Percentiles rank a stretch among this genome's conserved stretches.
These are phyloP conservation scores for Mus musculus DNA, from an alignment of 2,113 vertebrate genomes.

Conservation along the genomic window DNA sequence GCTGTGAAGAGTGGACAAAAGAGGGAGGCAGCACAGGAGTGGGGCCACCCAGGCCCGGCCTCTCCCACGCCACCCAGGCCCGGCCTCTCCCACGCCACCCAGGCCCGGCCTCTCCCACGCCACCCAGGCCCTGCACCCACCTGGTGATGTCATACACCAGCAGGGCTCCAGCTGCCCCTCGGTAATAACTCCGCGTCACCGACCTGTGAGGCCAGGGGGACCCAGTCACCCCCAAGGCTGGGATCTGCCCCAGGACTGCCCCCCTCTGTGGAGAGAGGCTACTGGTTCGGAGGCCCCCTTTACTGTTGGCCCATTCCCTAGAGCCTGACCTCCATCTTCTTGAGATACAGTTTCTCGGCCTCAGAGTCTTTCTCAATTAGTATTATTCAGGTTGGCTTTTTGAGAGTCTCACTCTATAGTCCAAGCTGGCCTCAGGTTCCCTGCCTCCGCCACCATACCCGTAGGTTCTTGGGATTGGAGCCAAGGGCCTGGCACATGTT, in stretches of 20 bases:
- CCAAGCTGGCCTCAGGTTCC: neutral
- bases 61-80: neutral
- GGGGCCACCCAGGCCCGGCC: neutral
- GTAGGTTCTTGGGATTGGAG: neutral
- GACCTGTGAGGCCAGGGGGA: constrained; percentile 86
- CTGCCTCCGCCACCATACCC: neutral
- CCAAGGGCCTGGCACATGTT: neutral
- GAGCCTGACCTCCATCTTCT: neutral
- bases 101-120: neutral
- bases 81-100: no score
- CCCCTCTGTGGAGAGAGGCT: constrained; percentile 70
- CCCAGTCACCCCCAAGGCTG: constrained; percentile 63
- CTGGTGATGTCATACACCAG: constrained; percentile 97
- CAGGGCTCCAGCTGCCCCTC: constrained; percentile 94
- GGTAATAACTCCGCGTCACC: constrained; percentile 96
- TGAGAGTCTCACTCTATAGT: neutral
- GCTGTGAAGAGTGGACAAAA: constrained; percentile 77
- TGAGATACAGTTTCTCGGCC: neutral
- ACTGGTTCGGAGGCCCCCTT: constrained; percentile 43
- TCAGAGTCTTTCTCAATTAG: neutral
- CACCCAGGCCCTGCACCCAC: constrained; percentile 74
- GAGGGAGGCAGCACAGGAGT: neutral
- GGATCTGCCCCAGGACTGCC: constrained; percentile 65
- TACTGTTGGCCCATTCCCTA: neutral
- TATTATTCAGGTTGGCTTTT: neutral